Evolutionary conservation across 2,113 vertebrate species (phyloP), one percentile per base, ranked within the genome.

Genomic region (Fregata magnificens): DNA sequence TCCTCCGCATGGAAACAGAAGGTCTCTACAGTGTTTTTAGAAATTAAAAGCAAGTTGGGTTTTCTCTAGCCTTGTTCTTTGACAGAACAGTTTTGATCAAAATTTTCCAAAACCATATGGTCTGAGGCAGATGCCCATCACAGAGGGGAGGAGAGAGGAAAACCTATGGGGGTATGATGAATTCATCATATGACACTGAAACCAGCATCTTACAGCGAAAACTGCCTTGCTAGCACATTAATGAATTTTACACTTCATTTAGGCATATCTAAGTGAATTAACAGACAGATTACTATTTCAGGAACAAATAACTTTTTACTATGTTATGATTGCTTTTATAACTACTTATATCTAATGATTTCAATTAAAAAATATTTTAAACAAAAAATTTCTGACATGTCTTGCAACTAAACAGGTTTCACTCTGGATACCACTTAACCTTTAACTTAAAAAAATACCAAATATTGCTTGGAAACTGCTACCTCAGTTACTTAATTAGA

Each of bases 201-300:
- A 21, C 19, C 7, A 52, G 40, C 44, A 77, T 73, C 71, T 73
- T 28, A 44, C 28, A 81, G 69, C 31, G 47, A 84, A 91, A 96
- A 84, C 36, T 55, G 59, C 49, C 63, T 78, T 74, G 29, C 45
- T 66, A 78, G 55, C 55, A 88, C 44, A 63, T 86, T 71, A 89
- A 88, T 91, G 34, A 88, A 88, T 93, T 91, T 88, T 94, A 93
- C 56, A 91, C 42, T 77, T 92, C 47, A 94, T 91, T 95, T 96
- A 84, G 67, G 50, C 55, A 55, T 31, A 67, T 52, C 53, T 55
- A 93, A 85, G 25, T 66, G 53, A 92, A 77, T 83, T 92, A 86
- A 81, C 24, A 89, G 76, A 65, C 6, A 70, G 56, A 90, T 90
- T 0, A 85, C 17, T 91, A 62, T 85, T 91, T 86, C 49, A 18